Percentiles rank a stretch among this genome's conserved stretches.
Conservation (phyloP, 2,797 vertebrate genomes). For the Gadopsis marmoratus region DNA sequence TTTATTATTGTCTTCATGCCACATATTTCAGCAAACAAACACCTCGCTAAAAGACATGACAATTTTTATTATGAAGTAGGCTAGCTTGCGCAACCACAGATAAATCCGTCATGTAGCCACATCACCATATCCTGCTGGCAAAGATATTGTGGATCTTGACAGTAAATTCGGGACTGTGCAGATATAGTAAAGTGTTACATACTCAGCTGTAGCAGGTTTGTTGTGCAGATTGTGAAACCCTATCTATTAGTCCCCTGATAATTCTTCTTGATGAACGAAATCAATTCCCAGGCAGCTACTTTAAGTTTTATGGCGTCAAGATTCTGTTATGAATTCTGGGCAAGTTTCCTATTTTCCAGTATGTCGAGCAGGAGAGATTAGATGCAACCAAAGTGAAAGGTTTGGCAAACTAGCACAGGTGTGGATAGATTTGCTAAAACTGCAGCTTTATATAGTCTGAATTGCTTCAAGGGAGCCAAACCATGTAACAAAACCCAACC, state of each 20-base stretch:
- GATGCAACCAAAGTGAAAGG: conserved; percentile 45
- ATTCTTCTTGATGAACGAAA: conserved; percentile 51
- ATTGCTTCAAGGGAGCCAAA: conserved; percentile 38
- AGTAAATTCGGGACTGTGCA: conserved; percentile 12
- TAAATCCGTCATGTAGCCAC: conserved; percentile 18
- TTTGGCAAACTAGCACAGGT: conserved; percentile 59
- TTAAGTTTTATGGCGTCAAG: conserved; percentile 50
- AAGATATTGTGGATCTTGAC: conserved; percentile 9
- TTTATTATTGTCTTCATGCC: conserved; percentile 26
- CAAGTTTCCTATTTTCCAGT: conserved; percentile 56
- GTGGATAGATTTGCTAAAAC: conserved; percentile 51
- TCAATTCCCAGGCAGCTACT: conserved; percentile 40
- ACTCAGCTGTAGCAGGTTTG: conserved; percentile 41
- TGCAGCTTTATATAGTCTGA: conserved; percentile 39
- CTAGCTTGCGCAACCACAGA: conserved; percentile 9
- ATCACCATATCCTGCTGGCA: conserved; percentile 18
- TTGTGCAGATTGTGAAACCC: conserved; percentile 30
- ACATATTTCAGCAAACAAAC: conserved; percentile 36
- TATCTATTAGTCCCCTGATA: conserved; percentile 44
- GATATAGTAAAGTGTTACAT: conserved; percentile 40
- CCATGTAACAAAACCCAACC: conserved; percentile 35
- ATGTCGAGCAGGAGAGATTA: conserved; percentile 27
- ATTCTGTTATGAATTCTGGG: conserved; percentile 53
- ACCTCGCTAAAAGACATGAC: conserved; percentile 10
- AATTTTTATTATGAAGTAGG: conserved; percentile 13